Evolutionary conservation across 2,888 invertebrate genomes (phyloP).

Genomic region (Pocota personata): DNA sequence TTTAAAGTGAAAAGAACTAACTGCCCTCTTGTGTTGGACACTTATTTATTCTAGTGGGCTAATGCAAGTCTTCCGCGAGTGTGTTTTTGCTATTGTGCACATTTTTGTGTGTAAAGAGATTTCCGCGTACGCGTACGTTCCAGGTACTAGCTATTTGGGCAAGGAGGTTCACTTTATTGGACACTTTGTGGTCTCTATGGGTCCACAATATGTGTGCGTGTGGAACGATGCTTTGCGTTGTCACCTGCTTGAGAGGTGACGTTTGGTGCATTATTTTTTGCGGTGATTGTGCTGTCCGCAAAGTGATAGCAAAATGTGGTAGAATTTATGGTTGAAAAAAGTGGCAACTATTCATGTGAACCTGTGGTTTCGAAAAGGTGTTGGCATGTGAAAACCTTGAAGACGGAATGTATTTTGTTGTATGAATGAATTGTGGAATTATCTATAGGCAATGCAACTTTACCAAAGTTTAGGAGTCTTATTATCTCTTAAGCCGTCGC

Average conservation of each 20-base stretch:
- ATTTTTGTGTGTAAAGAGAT: conserved; percentile 54
- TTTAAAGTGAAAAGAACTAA: conserved; percentile 25
- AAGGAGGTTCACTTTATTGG: conserved; percentile 35
- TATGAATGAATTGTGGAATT: not conserved
- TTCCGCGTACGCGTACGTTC: conserved; percentile 62
- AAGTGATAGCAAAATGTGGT: conserved; percentile 44
- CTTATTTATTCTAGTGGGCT: conserved; percentile 53
- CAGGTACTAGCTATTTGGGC: conserved; percentile 37
- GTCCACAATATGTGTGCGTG: conserved; percentile 17
- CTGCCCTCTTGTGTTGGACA: conserved; percentile 22
- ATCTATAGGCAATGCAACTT: too few species aligned
- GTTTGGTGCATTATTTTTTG: conserved; percentile 15
- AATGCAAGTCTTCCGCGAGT: conserved; percentile 52
- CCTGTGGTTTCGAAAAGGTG: conserved; percentile 22
- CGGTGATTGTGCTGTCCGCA: conserved; percentile 32
- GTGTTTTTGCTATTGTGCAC: conserved; percentile 1
- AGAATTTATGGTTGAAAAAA: conserved; percentile 12
- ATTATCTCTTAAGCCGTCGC: too few species aligned
- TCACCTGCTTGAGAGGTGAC: conserved; percentile 30
- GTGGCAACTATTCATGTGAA: conserved; percentile 25
- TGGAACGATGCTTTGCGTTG: conserved; percentile 32
- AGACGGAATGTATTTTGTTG: conserved; percentile 6
- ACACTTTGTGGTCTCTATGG: conserved; percentile 41
- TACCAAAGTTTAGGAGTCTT: too few species aligned
- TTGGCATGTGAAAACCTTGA: conserved; percentile 16